Conservation (phyloP, 1,140 invertebrate species). For the Oedothorax gibbosus region DNA sequence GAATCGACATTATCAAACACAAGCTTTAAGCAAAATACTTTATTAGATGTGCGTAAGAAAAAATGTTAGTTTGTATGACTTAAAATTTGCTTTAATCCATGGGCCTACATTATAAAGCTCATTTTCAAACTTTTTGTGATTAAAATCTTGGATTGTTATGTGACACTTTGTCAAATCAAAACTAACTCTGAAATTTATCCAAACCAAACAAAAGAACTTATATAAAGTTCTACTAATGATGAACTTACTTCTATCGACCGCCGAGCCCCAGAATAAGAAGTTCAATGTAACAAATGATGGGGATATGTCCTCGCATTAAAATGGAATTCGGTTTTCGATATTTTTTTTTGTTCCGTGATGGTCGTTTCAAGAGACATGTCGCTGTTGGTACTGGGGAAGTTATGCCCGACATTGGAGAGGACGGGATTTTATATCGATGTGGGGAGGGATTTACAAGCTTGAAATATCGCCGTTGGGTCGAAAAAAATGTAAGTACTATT, state of each 20-base stretch:
- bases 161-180: constrained; percentile 44
- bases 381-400: constrained; percentile 34
- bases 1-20: too few relatives aligned
- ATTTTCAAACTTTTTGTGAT: too few relatives aligned
- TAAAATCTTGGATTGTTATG: constrained; percentile 29
- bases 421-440: constrained; percentile 19
- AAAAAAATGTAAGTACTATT: too few relatives aligned
- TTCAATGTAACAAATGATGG: constrained; percentile 53
- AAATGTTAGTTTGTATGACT: too few relatives aligned
- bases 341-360: constrained; percentile 55
- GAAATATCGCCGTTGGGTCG: too few relatives aligned
- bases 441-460: too few relatives aligned
- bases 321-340: constrained; percentile 59
- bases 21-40: too few relatives aligned
- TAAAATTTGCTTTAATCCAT: too few relatives aligned
- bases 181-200: constrained; percentile 44
- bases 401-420: neutral
- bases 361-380: constrained; percentile 37
- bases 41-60: too few relatives aligned
- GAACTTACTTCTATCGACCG: constrained; percentile 48
- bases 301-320: constrained; percentile 51
- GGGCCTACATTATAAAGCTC: too few relatives aligned
- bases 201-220: constrained; percentile 56
- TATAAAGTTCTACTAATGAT: constrained; percentile 60
- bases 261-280: constrained; percentile 35